phyloP scores from a whole-genome alignment of 1,140 invertebrate species.

The Lepidurus packardi region DNA sequence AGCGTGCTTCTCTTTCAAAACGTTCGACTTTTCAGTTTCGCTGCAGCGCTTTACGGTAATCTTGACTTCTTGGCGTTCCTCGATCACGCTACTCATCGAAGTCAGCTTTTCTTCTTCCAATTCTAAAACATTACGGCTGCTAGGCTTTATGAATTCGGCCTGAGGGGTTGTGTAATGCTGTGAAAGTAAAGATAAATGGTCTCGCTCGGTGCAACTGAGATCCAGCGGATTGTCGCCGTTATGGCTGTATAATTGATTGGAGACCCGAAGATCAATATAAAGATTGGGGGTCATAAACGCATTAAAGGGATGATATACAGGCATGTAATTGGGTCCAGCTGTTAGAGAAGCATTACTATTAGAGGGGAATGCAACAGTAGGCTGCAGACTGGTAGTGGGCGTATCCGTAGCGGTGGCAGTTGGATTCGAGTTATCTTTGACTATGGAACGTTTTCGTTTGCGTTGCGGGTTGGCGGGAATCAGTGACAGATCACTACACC shows the following conservation, averaged over 20 bases:
- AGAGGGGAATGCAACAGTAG: conserved; percentile 6
- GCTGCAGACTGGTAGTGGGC: neutral
- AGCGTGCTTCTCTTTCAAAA: neutral
- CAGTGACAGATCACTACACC: neutral
- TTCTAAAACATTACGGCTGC: neutral
- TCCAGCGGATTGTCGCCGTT: neutral
- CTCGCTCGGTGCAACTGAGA: neutral
- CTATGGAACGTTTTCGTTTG: conserved; percentile 11
- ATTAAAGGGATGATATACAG: neutral
- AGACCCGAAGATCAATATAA: neutral
- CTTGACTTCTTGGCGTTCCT: neutral
- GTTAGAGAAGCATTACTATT: neutral
- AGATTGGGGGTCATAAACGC: conserved; percentile 2
- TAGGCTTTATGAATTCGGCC: neutral
- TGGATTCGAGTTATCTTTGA: neutral
- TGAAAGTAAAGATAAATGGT: neutral
- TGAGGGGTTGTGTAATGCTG: neutral
- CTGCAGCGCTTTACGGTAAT: conserved; percentile 3
- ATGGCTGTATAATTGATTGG: neutral
- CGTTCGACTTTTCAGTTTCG: neutral
- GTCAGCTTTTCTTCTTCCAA: neutral
- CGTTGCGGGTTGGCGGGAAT: neutral
- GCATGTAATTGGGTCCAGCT: neutral
- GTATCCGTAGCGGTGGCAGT: neutral
- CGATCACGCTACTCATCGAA: neutral